Base-by-base conservation (phyloP, 2,113 vertebrate species). In the Pollachius pollachius region DNA sequence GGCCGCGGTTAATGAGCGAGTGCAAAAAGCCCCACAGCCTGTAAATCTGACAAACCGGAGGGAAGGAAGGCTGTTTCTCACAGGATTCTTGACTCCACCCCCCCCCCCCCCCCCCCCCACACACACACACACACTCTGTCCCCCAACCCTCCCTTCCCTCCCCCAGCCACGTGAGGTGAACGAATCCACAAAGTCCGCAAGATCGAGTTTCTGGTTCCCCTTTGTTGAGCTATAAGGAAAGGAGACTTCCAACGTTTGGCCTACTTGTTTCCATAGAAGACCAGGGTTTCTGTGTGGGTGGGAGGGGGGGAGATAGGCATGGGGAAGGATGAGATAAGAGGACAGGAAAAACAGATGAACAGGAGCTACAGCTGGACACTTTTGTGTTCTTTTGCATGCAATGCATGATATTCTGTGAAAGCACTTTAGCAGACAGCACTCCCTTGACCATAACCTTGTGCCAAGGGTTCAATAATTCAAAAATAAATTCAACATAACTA, bases 221-320 rank as follows among this genome's bases (percentile, higher is more conserved):
- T 90, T 90, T 92, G 89, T 92, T 80, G 82, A 19, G 69, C 68
- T 83, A 71, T 63, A 76, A 85, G 67, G 75, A 62, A 65, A 73
- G 83, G 83, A 74, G 37, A 72, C 78, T 83, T 83, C 72, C 78
- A 81, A 81, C 86, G 86, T 86, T 69, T 76, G 80, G 41, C 79
- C 83, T 85, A 86, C 75, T 86, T 87, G 82, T 80, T 76, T 67
- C 74, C 71, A 62, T 48, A 73, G 74, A 83, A 72, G 67, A 74
- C 67, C 59, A 68, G 68, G 80, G 30, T 34, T 34, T 34, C 30
- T 34, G 30, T 23, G 72, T 77, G 73, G 69, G 56, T 69, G 77
- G 57, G 69, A 59, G 16, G 75, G 71, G 17, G 71, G 70, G 59
- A 68, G 21, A 68, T 58, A 68, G 56, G 65, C 16, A 73, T 69